A percentile compares a stretch with the other conserved stretches of the same genome.
Evolutionary conservation across 2,888 invertebrate genomes (phyloP).

Genomic region (Pterostichus niger): DNA sequence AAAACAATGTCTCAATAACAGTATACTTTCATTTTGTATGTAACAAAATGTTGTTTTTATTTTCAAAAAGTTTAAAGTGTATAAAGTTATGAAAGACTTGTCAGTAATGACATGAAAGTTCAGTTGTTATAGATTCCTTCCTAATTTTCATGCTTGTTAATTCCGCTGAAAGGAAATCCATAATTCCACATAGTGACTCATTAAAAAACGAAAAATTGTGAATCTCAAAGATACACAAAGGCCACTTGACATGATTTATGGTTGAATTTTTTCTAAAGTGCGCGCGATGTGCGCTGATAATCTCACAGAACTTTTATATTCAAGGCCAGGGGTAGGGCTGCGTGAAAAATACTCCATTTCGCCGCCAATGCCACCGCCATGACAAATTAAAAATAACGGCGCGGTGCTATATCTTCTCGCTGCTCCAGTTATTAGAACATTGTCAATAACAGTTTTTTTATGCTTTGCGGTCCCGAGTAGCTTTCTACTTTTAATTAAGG

Average conservation of each 20-base stretch:
- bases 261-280: slow-evolving; percentile 39
- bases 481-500: slow-evolving; percentile 56
- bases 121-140: background rate
- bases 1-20: no score
- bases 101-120: background rate
- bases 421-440: slow-evolving; percentile 44
- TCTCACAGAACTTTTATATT: slow-evolving; percentile 33
- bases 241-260: slow-evolving; percentile 54
- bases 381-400: slow-evolving; percentile 62
- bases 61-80: no score
- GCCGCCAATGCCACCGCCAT: slow-evolving; percentile 25
- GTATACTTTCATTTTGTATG: no score
- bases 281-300: slow-evolving; percentile 36
- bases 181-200: slow-evolving; percentile 30
- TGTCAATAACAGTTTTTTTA: slow-evolving; percentile 57
- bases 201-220: slow-evolving; percentile 52
- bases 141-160: slow-evolving; percentile 31
- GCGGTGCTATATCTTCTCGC: slow-evolving; percentile 38
- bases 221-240: slow-evolving; percentile 46
- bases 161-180: slow-evolving; percentile 23
- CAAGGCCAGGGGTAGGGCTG: slow-evolving; percentile 15
- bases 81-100: no score
- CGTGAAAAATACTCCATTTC: slow-evolving; percentile 35
- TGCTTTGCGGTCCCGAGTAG: slow-evolving; percentile 6
- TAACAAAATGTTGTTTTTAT: no score